Evolutionary conservation across 2,797 vertebrate genomes (phyloP).

Genomic region (Pangasius sanitwongsei): DNA sequence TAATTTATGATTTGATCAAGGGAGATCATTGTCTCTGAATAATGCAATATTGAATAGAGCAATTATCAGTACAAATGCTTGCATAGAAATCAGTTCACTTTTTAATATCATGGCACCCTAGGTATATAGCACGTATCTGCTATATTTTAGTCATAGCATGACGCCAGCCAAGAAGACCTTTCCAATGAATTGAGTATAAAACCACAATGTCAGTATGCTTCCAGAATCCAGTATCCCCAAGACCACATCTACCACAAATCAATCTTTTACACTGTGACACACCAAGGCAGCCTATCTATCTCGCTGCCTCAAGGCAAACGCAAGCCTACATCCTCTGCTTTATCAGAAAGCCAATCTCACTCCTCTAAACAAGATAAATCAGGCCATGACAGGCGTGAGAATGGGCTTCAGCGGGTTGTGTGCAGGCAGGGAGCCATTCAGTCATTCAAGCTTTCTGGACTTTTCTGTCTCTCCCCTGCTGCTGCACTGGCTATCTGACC

Average conservation of each 20-base stretch:
- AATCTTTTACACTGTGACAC: constrained; percentile 53
- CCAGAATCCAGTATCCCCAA: constrained; percentile 47
- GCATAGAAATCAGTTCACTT: not conserved
- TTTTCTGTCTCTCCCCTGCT: constrained; percentile 15
- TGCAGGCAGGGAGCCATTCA: constrained; percentile 45
- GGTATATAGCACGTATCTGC: not conserved
- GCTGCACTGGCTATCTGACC: constrained; percentile 31
- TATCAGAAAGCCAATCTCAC: constrained; percentile 56
- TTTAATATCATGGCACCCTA: not conserved
- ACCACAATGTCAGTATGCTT: constrained; percentile 43
- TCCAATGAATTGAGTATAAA: constrained; percentile 45
- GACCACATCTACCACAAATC: constrained; percentile 54
- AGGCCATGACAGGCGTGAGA: constrained; percentile 51
- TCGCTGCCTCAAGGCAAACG: constrained; percentile 51
- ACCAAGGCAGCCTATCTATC: constrained; percentile 59
- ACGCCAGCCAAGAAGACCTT: constrained; percentile 28
- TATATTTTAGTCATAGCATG: not conserved
- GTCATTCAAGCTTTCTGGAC: constrained; percentile 46
- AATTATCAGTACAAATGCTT: not conserved
- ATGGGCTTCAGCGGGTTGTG: constrained; percentile 40
- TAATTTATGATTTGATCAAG: not conserved
- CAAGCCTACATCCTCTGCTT: constrained; percentile 55
- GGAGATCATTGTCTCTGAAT: not conserved
- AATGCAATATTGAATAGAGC: not conserved
- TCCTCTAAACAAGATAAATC: constrained; percentile 61